Evolutionary conservation across 2,113 vertebrate genomes (phyloP).

Genomic region (Myodes glareolus): DNA sequence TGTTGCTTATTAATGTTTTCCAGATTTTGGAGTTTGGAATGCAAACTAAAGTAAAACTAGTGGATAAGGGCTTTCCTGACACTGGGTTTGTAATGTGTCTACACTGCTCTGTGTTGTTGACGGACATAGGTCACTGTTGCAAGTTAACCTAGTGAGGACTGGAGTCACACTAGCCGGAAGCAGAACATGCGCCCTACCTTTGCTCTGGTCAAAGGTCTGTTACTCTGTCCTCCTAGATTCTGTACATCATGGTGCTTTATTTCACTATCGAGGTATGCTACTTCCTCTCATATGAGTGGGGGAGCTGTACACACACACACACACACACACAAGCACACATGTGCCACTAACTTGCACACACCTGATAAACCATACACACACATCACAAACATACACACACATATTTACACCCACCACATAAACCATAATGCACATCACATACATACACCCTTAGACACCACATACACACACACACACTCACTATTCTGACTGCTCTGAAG

Average conservation of each 20-base stretch:
- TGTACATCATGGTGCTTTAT: not conserved
- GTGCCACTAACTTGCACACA: not conserved
- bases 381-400: too few relatives aligned
- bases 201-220: not conserved
- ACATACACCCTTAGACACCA: not conserved
- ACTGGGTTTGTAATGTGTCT: not conserved
- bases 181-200: not conserved
- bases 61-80: not conserved
- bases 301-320: not conserved
- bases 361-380: not conserved
- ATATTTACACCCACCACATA: too few relatives aligned
- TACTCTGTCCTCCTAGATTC: not conserved
- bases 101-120: not conserved
- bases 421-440: too few relatives aligned
- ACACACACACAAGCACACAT: too few relatives aligned
- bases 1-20: not conserved
- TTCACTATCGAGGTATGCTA: not conserved
- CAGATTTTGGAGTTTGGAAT: not conserved
- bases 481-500: not conserved
- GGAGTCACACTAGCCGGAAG: not conserved
- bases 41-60: not conserved
- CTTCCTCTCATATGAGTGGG: not conserved
- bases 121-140: conserved; percentile 14
- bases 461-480: not conserved
- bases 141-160: conserved; percentile 39